Base-by-base conservation (phyloP, 2,113 vertebrate species). In the Sciurus niger region DNA sequence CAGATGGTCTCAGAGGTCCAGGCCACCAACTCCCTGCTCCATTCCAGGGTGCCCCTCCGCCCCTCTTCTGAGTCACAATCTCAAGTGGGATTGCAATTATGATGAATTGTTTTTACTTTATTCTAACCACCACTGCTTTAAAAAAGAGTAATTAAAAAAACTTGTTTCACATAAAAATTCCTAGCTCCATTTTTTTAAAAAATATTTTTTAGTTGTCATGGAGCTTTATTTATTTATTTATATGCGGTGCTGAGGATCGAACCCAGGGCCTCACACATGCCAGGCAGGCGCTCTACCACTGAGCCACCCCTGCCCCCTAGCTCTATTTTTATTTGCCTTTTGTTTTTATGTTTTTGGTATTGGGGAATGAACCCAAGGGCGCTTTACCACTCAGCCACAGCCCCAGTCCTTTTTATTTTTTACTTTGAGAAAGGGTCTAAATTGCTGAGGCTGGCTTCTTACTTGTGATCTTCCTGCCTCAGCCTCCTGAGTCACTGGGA, bases 291-390 rank as follows among this genome's bases (percentile, higher is more conserved):
- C 40, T 40, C 40, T 40, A 40, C 40, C 40, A 40, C 40, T 40
- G 40, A 40, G 40, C 40, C 40, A 40, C 40, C 40, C 40, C 40
- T 4, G 40, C 40, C 40, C 40, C 67, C 67, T 92, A n/a, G 34
- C 58, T 85, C 30, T 48, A 28, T 70, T 93, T 70, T 89, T 58
- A 73, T 63, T 85, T 80, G 63, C n/a, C 46, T 89, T 60, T 93
- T 84, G 58, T 48, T 34, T 70, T 93, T 8, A 63, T 63, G 5
- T 63, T 34, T 16, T 68, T 6, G 16, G 67, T 70, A n/a, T 16
- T 70, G 34, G 34, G 34, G 34, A 70, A n/a, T 34, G 67, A 70
- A n/a, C 67, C 67, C 32, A n/a, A 17, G 67, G 34, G 16, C 16
- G 34, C 34, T 70, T 34, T 18, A 70, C 43, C 28, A 5, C 25